Conservation (phyloP, 2,113 vertebrate genomes). For the Chaetura pelagica region DNA sequence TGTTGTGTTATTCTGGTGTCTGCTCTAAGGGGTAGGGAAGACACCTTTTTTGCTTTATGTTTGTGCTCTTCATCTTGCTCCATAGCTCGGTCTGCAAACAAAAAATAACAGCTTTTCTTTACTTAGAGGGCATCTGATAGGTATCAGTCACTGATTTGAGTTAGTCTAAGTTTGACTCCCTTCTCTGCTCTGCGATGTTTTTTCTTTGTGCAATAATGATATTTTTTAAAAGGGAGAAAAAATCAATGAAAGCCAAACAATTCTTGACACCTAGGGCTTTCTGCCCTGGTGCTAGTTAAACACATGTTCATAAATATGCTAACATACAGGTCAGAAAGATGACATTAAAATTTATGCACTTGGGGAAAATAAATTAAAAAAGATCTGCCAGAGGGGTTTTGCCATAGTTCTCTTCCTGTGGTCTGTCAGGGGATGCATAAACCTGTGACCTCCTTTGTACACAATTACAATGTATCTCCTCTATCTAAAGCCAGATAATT, state of each 20-base stretch:
- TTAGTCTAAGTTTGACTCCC: neutral
- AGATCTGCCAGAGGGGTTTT: conserved; percentile 68
- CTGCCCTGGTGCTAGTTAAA: conserved; percentile 60
- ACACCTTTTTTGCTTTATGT: neutral
- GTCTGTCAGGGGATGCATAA: conserved; percentile 74
- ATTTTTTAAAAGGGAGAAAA: conserved; percentile 50
- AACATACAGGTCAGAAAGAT: conserved; percentile 69
- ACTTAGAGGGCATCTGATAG: neutral
- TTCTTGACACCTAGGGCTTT: conserved; percentile 25
- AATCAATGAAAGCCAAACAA: conserved; percentile 68
- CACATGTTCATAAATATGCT: conserved; percentile 72
- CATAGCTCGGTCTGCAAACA: neutral
- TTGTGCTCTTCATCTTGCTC: neutral
- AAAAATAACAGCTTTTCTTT: neutral
- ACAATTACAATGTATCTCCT: conserved; percentile 79
- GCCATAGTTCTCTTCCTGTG: conserved; percentile 45
- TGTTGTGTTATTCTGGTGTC: neutral
- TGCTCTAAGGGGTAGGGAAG: neutral
- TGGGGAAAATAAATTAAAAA: conserved; percentile 74
- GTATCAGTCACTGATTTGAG: neutral
- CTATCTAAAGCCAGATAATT: conserved; percentile 78
- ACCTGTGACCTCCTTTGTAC: conserved; percentile 77
- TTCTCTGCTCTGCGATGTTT: neutral
- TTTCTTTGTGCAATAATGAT: neutral
- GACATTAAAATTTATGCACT: conserved; percentile 72